Base-by-base conservation (phyloP, 2,888 invertebrate genomes). In the Oscheius sp. region DNA sequence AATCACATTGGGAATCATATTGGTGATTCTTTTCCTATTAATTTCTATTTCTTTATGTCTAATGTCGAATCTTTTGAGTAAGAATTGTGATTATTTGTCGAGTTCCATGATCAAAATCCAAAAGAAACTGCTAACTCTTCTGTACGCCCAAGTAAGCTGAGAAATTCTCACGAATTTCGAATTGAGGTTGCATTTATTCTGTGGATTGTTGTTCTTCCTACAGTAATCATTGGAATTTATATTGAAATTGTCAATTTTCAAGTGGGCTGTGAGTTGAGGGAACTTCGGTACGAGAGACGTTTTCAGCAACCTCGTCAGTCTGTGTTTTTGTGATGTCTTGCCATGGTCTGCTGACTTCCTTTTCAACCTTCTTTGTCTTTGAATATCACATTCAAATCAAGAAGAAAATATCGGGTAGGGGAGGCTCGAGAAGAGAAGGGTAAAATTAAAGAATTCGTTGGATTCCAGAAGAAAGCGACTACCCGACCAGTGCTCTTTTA, bases 341-440 rank as follows among this genome's bases (percentile, higher is more conserved):
- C 17, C 33, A 55, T n/a, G 55, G 55, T 3, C 25, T 55, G 33
- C 55, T 55, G n/a, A n/a, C 34, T 10, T 55, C 55, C 37, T 20
- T 55, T 5, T n/a, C 55, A 29, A 55, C 55, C 37, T 25, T 55
- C n/a, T 55, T 20, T 33, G 12, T 33, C 6, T 12, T 15, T 12
- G 55, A 55, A 8, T 20, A 34, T 23, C 25, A 17, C 10, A 3
- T 23, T 5, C 23, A 23, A 3, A 3, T 48, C 20, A 48, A 48
- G 20, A 20, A 12, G 48, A 48, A 48, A 23, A 12, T 48, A 4
- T 48, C 48, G 2, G 48, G 48, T 48, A 20, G 8, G 8, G 8
- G 8, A 37, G 37, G 15, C 37, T 8, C 15, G 15, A 37, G 15
- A 37, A 37, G 15, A 10, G 37, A 37, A 37, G 15, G n/a, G 8